Conservation (phyloP, 2,113 vertebrate genomes). For the Mormyrus lacerda region DNA sequence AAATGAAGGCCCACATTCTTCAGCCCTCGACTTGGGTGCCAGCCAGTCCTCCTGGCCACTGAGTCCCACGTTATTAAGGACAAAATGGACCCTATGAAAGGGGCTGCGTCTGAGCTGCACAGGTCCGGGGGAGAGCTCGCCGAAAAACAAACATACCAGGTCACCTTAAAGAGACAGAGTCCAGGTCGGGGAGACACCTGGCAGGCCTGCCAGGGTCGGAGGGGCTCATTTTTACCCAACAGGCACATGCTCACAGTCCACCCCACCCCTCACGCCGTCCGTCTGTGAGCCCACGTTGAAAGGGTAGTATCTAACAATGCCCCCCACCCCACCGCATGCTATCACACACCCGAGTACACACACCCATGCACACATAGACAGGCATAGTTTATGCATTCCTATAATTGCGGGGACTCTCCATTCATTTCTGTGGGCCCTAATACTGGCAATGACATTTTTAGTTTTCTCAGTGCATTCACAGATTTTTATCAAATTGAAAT, state of each 20-base stretch:
- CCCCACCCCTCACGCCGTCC: neutral
- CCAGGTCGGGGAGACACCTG: neutral
- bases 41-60: constrained; percentile 62
- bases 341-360: neutral
- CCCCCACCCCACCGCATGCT: neutral
- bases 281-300: neutral
- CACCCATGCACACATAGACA: neutral
- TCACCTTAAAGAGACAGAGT: constrained; percentile 27
- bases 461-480: neutral
- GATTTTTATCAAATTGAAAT: neutral
- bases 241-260: neutral
- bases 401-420: neutral
- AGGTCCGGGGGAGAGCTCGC: constrained; percentile 45
- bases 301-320: neutral
- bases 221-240: neutral
- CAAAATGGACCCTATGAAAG: constrained; percentile 67
- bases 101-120: constrained; percentile 55
- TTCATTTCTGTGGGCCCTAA: neutral
- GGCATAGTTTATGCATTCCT: neutral
- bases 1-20: constrained; percentile 68
- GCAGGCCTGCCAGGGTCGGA: neutral
- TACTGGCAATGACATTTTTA: neutral
- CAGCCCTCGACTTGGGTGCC: constrained; percentile 60
- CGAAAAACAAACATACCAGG: constrained; percentile 49
- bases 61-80: constrained; percentile 65